Evolutionary conservation across 2,888 invertebrate genomes (phyloP), one percentile per base, ranked within the genome.

Genomic region (Drosophila colorata): DNA sequence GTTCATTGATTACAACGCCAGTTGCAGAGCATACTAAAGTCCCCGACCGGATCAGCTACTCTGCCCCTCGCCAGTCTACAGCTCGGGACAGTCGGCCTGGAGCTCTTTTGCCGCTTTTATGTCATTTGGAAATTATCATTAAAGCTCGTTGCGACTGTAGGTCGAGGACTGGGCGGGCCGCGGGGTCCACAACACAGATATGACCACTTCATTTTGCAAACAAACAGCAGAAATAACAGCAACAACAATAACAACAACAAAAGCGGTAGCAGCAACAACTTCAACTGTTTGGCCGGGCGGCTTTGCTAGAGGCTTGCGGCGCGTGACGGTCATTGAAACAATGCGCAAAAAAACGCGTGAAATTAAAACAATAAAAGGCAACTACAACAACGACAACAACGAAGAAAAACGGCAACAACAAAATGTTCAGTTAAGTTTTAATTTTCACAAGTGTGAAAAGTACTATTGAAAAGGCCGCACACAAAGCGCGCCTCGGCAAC

Each of bases 101-200:
- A 56, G 68, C 61, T 35, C 58, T 63, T 61, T 55, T 63, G 53
- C 47, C 66, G 71, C 80, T 69, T 83, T 80, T 85, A 76, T 83
- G 85, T 85, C 83, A 83, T 83, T 83, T 82, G 78, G 85, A 85
- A 83, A 83, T 83, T 85, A 83, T 85, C 83, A 80, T 83, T 85
- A 78, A 85, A 71, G 77, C 78, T 49, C 59, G 59, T 58, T 58
- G 48, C 37, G 53, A 16, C 51, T 49, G 37, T 5, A 38, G 33
- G 16, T 46, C 18, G 25, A 16, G 8, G 33, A 20, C 14, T 20
- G 25, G 33, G 14, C 14, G 16, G 13, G 18, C 9, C 18, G 16
- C 16, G 35, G 20, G 51, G 16, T 16, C 7, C 7, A n/a, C 43
- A 31, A 60, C 55, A 57, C 69, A 80, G 82, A 83, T 83, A 82